Evolutionary conservation across 1,140 invertebrate species (phyloP).

Genomic region (Cylas formicarius): DNA sequence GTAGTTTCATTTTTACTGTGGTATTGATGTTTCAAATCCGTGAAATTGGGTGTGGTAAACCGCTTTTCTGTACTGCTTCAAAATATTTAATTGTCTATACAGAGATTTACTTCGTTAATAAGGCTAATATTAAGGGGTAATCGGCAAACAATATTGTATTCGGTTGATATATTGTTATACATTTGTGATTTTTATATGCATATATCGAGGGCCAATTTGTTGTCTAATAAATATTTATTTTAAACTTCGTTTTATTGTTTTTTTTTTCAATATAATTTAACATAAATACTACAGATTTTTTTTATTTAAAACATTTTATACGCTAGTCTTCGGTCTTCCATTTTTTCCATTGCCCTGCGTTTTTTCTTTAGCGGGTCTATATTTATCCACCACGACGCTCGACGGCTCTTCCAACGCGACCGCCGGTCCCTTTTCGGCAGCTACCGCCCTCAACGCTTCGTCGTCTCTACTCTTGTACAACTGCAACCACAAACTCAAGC

Average conservation of each 20-base stretch:
- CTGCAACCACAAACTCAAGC: constrained; percentile 9
- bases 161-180: constrained; percentile 19
- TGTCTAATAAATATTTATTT: too few species aligned
- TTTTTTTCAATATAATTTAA: too few species aligned
- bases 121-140: constrained; percentile 9
- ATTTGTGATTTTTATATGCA: too few species aligned
- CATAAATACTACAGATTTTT: too few species aligned
- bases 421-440: constrained; percentile 12
- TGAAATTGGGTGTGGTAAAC: neutral
- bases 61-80: neutral
- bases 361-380: too few species aligned
- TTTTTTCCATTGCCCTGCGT: too few species aligned
- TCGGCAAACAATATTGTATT: constrained; percentile 24
- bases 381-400: too few species aligned
- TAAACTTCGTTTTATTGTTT: too few species aligned
- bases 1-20: too few species aligned
- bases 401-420: constrained; percentile 5
- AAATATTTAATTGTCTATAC: neutral
- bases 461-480: constrained; percentile 23
- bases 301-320: too few species aligned
- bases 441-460: constrained; percentile 8
- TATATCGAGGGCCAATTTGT: too few species aligned
- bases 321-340: too few species aligned
- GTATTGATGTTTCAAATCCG: constrained; percentile 2
- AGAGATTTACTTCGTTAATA: neutral